Conservation (phyloP, 2,113 vertebrate species). For the Xyliphius kryptos region DNA sequence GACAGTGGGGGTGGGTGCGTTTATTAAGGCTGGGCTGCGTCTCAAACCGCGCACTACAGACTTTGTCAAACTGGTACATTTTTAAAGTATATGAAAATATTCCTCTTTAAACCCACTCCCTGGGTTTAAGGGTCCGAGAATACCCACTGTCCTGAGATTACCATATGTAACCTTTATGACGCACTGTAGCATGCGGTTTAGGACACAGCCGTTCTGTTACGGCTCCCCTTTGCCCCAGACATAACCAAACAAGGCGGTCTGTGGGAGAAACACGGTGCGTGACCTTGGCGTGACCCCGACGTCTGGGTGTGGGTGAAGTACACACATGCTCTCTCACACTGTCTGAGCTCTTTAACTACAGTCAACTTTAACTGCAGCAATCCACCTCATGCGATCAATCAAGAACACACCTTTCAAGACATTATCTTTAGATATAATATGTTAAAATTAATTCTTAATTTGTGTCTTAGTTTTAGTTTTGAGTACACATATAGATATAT, state of each 20-base stretch:
- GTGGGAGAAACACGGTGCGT: constrained; percentile 15
- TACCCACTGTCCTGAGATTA: too few species aligned
- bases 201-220: constrained; percentile 3
- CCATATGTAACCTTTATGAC: too few species aligned
- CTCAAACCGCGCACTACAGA: constrained; percentile 3
- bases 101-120: neutral
- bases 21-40: constrained; percentile 16
- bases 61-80: neutral
- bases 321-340: constrained; percentile 17
- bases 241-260: constrained; percentile 27
- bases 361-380: too few species aligned
- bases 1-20: constrained; percentile 2
- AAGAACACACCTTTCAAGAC: too few species aligned
- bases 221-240: too few species aligned
- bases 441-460: too few species aligned
- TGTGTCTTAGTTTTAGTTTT: too few species aligned
- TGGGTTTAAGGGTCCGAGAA: too few species aligned
- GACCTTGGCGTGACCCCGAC: constrained; percentile 38
- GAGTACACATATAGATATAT: too few species aligned
- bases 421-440: too few species aligned
- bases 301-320: too few species aligned
- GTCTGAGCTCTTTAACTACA: constrained; percentile 24
- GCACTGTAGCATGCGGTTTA: neutral
- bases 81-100: neutral
- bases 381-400: too few species aligned